phyloP scores from a whole-genome alignment of 2,113 vertebrate species.

The Engystomops pustulosus region DNA sequence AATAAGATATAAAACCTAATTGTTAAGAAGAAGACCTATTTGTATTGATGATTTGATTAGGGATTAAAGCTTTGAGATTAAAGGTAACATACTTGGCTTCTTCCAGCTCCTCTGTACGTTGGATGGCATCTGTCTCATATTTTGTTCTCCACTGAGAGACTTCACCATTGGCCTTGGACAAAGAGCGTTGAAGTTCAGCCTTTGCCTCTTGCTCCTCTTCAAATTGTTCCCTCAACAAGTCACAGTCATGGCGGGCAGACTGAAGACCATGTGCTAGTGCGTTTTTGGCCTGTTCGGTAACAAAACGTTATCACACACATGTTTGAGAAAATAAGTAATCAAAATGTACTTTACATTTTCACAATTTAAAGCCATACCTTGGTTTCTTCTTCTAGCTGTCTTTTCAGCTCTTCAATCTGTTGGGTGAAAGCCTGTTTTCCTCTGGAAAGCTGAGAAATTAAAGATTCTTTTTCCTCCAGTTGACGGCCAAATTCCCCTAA shows the following conservation, averaged over 20 bases:
- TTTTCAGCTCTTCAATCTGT: slow-evolving; percentile 84
- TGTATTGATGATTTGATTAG: neutral
- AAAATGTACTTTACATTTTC: too few relatives aligned
- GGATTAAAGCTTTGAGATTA: neutral
- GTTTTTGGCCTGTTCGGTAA: slow-evolving; percentile 78
- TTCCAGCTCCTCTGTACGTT: slow-evolving; percentile 81
- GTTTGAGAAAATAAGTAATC: neutral
- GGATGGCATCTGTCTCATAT: slow-evolving; percentile 82
- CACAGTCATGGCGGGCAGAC: slow-evolving; percentile 80
- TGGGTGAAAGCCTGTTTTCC: slow-evolving; percentile 80
- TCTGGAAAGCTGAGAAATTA: slow-evolving; percentile 81
- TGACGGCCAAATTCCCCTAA: slow-evolving; percentile 79
- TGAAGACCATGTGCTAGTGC: slow-evolving; percentile 83
- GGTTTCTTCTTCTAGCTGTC: slow-evolving; percentile 81
- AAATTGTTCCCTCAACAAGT: slow-evolving; percentile 81
- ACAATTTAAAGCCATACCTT: slow-evolving; percentile 77
- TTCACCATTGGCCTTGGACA: slow-evolving; percentile 83
- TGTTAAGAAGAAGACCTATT: neutral
- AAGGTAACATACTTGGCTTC: slow-evolving; percentile 77
- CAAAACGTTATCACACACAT: neutral
- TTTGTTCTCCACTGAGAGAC: slow-evolving; percentile 86
- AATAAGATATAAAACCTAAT: neutral
- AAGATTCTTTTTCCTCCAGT: slow-evolving; percentile 83
- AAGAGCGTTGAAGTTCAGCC: slow-evolving; percentile 76
- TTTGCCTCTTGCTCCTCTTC: slow-evolving; percentile 80